Evolutionary conservation across 37 sponge, comb jelly and placozoan genomes (phyloP).

Genomic region (Bolinopsis microptera): DNA sequence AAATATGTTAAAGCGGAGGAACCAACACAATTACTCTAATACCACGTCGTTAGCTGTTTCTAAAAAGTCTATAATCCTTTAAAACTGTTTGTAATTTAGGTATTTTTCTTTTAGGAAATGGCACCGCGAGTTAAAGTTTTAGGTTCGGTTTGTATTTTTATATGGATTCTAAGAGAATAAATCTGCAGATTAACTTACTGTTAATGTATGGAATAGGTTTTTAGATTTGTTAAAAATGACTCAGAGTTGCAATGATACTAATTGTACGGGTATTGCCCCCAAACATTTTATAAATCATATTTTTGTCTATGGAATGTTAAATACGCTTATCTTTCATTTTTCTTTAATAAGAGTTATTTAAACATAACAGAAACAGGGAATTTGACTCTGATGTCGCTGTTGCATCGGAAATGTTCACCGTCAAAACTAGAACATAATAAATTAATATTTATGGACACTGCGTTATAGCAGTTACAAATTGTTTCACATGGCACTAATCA

Average conservation of each 20-base stretch:
- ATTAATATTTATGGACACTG: too few species aligned
- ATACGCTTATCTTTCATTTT: not conserved
- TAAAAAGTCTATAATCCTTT: not conserved
- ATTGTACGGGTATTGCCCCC: not conserved
- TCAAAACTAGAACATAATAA: too few species aligned
- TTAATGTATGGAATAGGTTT: not conserved
- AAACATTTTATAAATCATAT: not conserved
- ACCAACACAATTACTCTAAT: too few species aligned
- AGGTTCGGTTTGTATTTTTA: conserved; percentile 38
- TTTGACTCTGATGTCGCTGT: too few species aligned
- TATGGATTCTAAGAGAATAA: not conserved
- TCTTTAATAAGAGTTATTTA: not conserved
- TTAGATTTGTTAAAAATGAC: not conserved
- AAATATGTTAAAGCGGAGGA: too few species aligned
- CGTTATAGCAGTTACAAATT: too few species aligned
- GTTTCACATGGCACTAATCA: too few species aligned
- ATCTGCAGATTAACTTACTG: not conserved
- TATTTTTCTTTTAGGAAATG: not conserved
- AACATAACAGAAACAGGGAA: too few species aligned
- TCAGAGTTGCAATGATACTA: not conserved
- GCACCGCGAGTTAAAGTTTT: not conserved
- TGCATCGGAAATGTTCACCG: too few species aligned
- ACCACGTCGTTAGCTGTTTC: too few species aligned
- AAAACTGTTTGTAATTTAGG: too few species aligned
- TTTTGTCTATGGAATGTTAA: not conserved